These are phyloP conservation scores for Hycleus cichorii DNA, from an alignment of 1,140 invertebrate species.

Conservation along the genomic window DNA sequence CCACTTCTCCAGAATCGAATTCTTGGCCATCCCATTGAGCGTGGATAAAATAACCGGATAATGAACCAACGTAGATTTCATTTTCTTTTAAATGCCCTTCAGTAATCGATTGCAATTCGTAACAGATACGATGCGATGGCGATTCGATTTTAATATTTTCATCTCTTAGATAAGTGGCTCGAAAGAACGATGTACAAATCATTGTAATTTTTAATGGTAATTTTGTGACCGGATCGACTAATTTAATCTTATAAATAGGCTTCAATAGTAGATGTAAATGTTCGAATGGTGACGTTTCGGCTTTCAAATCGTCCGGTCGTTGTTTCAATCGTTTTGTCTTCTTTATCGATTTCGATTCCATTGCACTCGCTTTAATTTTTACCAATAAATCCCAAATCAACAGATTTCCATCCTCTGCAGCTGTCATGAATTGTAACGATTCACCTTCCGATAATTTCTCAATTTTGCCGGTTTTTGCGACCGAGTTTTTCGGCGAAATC, in stretches of 20 bases:
- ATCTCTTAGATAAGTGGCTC: background rate
- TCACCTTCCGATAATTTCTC: constrained; percentile 40
- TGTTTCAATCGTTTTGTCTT: constrained; percentile 43
- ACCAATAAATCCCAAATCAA: constrained; percentile 61
- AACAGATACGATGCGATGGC: background rate
- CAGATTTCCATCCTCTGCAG: constrained; percentile 57
- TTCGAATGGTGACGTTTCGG: constrained; percentile 49
- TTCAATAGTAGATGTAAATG: constrained; percentile 50
- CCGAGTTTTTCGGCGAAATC: constrained; percentile 52
- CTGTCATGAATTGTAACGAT: constrained; percentile 55
- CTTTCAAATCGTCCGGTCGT: constrained; percentile 47
- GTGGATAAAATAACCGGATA: constrained; percentile 44
- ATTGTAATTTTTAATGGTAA: background rate
- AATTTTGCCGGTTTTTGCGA: constrained; percentile 53
- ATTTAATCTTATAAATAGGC: constrained; percentile 50
- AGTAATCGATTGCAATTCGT: background rate
- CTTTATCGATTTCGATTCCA: constrained; percentile 42
- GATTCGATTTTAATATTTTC: background rate
- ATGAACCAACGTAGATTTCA: background rate
- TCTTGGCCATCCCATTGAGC: constrained; percentile 55
- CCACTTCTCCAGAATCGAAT: constrained; percentile 48
- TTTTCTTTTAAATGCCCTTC: background rate
- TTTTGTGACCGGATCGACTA: constrained; percentile 16
- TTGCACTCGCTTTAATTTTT: constrained; percentile 40
- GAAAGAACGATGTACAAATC: background rate